Conservation (phyloP, 2,888 invertebrate genomes). For the Cybosia mesomella region DNA sequence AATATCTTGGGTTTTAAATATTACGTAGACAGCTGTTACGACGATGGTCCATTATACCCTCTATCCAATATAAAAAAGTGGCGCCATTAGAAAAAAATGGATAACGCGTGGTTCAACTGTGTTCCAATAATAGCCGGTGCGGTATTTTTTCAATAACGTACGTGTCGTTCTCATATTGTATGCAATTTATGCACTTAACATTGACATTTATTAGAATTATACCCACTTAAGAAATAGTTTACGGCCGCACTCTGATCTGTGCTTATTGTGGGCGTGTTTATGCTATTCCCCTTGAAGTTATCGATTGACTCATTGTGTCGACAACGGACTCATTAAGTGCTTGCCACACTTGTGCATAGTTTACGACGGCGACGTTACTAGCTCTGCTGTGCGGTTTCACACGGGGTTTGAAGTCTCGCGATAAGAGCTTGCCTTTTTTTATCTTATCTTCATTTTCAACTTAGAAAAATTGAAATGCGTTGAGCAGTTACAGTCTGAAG, state of each 20-base stretch:
- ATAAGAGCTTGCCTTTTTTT: neutral
- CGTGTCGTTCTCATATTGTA: neutral
- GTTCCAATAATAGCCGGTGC: neutral
- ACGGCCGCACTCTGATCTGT: neutral
- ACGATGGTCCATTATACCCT: neutral
- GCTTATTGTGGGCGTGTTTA: neutral
- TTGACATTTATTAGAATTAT: conserved; percentile 7
- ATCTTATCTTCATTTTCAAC: neutral
- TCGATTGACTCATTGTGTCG: neutral
- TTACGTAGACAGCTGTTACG: neutral
- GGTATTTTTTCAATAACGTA: neutral
- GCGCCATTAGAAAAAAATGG: neutral
- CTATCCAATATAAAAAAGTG: neutral
- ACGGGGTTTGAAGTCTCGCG: neutral
- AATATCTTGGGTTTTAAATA: neutral
- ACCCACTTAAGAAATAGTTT: neutral
- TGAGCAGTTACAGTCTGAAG: neutral
- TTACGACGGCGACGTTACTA: neutral
- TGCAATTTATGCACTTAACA: neutral
- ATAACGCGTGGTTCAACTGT: neutral
- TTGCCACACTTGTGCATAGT: neutral
- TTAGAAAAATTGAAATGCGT: neutral
- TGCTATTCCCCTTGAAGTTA: conserved; percentile 11
- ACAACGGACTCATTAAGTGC: neutral
- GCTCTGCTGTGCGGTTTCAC: neutral